A percentile compares a stretch with the other conserved stretches of the same genome.
These are phyloP conservation scores for Sandelia bainsii DNA, from an alignment of 2,797 vertebrate genomes.

Conservation along the genomic window DNA sequence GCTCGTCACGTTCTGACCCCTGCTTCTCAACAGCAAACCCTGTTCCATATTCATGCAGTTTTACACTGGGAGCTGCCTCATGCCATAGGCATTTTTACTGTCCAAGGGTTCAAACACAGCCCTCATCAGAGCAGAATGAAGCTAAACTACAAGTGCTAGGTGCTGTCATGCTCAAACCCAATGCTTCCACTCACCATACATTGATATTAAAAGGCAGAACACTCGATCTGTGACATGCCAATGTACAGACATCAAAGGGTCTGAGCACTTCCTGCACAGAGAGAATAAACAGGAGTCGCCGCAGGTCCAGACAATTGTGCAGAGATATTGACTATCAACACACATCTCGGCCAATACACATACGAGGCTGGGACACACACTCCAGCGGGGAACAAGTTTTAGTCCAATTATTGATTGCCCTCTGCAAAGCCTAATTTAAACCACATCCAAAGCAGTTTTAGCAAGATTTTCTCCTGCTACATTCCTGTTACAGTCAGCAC, in stretches of 20 bases:
- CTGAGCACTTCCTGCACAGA: not conserved
- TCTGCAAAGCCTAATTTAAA: not conserved
- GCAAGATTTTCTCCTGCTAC: not conserved
- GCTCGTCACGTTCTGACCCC: not conserved
- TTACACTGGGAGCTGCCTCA: not conserved
- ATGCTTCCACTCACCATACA: not conserved
- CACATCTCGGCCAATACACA: not conserved
- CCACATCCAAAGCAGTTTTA: not conserved
- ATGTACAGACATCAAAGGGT: slow-evolving; percentile 20
- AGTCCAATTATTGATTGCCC: not conserved
- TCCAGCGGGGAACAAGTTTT: not conserved
- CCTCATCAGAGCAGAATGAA: not conserved
- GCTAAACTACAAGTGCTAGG: not conserved
- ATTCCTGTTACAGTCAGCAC: not conserved
- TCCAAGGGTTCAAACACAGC: not conserved
- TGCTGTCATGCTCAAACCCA: slow-evolving; percentile 1
- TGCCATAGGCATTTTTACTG: not conserved
- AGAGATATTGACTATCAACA: not conserved
- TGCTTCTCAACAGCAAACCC: not conserved
- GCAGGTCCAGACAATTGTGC: not conserved
- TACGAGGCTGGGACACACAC: not conserved
- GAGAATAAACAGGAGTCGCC: not conserved
- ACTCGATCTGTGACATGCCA: not conserved
- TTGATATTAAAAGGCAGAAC: slow-evolving; percentile 3
- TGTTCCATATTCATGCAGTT: slow-evolving; percentile 11